Evolutionary conservation across 2,888 invertebrate species (phyloP).

Genomic region (Protodeltote pygarga): DNA sequence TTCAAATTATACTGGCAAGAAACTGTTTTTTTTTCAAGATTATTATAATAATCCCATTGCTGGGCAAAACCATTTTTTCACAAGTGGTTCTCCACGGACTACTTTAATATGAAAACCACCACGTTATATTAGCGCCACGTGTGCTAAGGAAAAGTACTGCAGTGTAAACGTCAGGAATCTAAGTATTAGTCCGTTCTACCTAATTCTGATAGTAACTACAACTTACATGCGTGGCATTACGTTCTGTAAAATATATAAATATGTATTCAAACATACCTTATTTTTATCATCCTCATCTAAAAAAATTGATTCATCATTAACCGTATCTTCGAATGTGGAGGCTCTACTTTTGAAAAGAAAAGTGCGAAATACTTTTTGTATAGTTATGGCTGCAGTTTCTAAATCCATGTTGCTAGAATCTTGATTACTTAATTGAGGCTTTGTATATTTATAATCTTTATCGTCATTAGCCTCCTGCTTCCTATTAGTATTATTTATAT

Average conservation of each 20-base stretch:
- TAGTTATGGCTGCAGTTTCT: constrained; percentile 85
- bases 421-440: constrained; percentile 22
- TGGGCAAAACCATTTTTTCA: too few relatives aligned
- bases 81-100: too few relatives aligned
- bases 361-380: constrained; percentile 86
- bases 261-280: constrained; percentile 54
- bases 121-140: too few relatives aligned
- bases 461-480: neutral
- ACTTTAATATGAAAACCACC: too few relatives aligned
- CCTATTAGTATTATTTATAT: neutral
- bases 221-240: too few relatives aligned
- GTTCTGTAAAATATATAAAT: neutral
- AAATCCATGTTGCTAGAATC: constrained; percentile 72
- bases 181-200: too few relatives aligned
- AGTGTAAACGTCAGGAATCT: too few relatives aligned
- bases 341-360: constrained; percentile 81
- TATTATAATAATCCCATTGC: too few relatives aligned
- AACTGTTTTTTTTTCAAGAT: too few relatives aligned
- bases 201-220: too few relatives aligned
- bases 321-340: constrained; percentile 74
- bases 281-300: constrained; percentile 63
- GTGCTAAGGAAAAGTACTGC: too few relatives aligned
- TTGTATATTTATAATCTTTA: constrained; percentile 1
- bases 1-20: too few relatives aligned
- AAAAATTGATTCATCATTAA: constrained; percentile 63